Conservation (phyloP, 2,797 vertebrate genomes). For the Xiphorhynchus erythropygius region DNA sequence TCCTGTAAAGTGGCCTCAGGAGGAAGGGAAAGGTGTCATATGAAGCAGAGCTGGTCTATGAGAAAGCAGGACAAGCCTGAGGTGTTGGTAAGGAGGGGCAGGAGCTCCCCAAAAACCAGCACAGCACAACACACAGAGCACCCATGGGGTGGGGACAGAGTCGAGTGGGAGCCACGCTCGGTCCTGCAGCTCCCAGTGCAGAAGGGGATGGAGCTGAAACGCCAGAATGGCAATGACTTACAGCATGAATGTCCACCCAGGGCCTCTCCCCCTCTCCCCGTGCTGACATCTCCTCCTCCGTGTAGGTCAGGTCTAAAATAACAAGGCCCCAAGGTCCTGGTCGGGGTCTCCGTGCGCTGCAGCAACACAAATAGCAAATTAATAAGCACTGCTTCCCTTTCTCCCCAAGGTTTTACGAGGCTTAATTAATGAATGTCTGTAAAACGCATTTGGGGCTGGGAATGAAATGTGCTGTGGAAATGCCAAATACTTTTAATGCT, state of each 20-base stretch:
- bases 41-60: neutral
- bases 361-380: slow-evolving; percentile 59
- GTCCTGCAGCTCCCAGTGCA: neutral
- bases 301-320: slow-evolving; percentile 21
- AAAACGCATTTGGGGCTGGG: slow-evolving; percentile 59
- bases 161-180: rapidly evolving
- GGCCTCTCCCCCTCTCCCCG: neutral
- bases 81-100: neutral
- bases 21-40: neutral
- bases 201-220: neutral
- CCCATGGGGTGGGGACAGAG: neutral
- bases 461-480: slow-evolving; percentile 69
- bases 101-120: neutral
- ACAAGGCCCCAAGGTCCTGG: slow-evolving; percentile 37
- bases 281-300: slow-evolving; percentile 15
- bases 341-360: neutral
- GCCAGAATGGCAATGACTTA: neutral
- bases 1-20: neutral
- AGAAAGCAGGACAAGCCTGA: neutral
- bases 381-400: slow-evolving; percentile 41
- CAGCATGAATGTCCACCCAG: rapidly evolving
- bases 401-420: slow-evolving; percentile 52
- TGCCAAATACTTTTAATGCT: slow-evolving; percentile 68
- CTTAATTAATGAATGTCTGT: slow-evolving; percentile 65
- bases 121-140: rapidly evolving